Conservation (phyloP, 1,140 invertebrate species). For the Anthonomus grandis region DNA sequence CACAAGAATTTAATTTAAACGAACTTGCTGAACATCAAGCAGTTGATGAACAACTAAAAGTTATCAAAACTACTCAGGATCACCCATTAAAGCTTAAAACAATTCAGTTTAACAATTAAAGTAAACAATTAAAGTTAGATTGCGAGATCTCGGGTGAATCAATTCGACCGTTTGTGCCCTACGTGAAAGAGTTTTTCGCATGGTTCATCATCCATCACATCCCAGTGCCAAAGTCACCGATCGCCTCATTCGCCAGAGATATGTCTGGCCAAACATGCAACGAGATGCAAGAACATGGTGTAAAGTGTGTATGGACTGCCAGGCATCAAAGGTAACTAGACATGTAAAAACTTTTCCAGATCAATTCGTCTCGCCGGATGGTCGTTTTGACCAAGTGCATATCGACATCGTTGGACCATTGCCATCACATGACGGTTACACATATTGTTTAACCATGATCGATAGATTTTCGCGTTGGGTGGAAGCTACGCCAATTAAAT, state of each 20-base stretch:
- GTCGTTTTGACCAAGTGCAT: constrained; percentile 44
- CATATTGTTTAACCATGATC: constrained; percentile 49
- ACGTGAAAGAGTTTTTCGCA: too few relatives aligned
- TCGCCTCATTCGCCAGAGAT: constrained; percentile 17
- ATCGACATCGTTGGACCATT: constrained; percentile 53
- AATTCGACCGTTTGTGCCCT: constrained; percentile 30
- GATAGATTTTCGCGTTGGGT: constrained; percentile 51
- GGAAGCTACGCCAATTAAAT: constrained; percentile 44
- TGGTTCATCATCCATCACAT: too few relatives aligned
- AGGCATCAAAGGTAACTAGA: constrained; percentile 34
- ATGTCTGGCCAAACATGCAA: constrained; percentile 31
- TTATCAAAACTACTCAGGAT: constrained; percentile 23
- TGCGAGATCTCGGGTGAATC: constrained; percentile 26
- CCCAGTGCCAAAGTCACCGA: constrained; percentile 29
- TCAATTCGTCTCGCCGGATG: constrained; percentile 16
- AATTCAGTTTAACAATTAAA: neutral
- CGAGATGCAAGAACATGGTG: constrained; percentile 31
- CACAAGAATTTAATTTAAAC: neutral
- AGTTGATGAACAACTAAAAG: neutral
- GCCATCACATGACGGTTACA: constrained; percentile 37
- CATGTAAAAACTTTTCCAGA: constrained; percentile 3
- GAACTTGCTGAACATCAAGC: neutral
- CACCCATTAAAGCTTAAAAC: neutral
- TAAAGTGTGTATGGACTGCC: constrained; percentile 37
- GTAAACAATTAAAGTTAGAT: neutral